Evolutionary conservation across 2,113 vertebrate species (phyloP).

Genomic region (Thamnophis sirtalis): DNA sequence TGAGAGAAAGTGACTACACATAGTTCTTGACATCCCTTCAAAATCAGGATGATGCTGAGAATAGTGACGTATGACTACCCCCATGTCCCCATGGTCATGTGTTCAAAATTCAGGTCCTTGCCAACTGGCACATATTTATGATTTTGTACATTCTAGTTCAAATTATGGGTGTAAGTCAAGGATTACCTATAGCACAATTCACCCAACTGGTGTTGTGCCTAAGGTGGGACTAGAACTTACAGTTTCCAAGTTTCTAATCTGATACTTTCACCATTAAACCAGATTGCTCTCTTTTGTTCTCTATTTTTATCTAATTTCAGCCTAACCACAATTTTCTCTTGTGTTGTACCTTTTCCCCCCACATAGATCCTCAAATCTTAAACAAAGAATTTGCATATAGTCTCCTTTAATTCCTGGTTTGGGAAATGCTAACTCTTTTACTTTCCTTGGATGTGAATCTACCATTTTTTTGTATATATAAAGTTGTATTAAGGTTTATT

Average conservation of each 20-base stretch:
- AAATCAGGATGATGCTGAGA: not conserved
- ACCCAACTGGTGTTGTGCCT: too few relatives aligned
- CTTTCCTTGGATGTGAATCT: not conserved
- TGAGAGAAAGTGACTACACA: not conserved
- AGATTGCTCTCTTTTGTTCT: not conserved
- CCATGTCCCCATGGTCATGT: not conserved
- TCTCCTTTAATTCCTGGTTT: not conserved
- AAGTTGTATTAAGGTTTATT: not conserved
- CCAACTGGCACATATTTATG: not conserved
- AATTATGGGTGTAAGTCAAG: too few relatives aligned
- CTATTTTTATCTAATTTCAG: not conserved
- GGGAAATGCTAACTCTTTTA: not conserved
- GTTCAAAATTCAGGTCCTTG: not conserved
- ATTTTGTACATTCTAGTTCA: too few relatives aligned
- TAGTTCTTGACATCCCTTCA: not conserved
- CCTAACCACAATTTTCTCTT: not conserved
- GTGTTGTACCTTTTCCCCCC: not conserved
- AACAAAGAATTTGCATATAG: not conserved
- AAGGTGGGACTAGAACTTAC: too few relatives aligned
- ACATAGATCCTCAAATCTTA: not conserved
- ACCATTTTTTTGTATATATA: not conserved
- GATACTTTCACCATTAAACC: not conserved
- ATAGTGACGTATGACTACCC: not conserved
- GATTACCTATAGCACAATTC: too few relatives aligned
- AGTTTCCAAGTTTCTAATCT: not conserved